Evolutionary conservation across 1,140 invertebrate species (phyloP), one percentile per base, ranked within the genome.

Genomic region (Drosophila leontia): DNA sequence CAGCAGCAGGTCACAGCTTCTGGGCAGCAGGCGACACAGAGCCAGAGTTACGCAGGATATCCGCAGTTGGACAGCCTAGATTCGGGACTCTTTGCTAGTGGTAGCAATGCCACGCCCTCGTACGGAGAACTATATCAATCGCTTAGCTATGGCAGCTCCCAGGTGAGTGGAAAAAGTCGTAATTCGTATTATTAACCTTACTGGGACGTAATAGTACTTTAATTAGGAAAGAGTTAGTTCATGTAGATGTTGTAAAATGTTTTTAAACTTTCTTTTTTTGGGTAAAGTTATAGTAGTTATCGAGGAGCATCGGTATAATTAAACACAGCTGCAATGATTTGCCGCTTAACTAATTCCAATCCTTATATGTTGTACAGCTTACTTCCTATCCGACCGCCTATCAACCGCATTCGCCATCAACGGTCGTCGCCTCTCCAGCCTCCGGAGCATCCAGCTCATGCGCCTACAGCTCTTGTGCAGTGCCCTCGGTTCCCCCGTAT

Each of bases 81-180:
- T 26, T 72, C 86, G 9, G 78, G 75, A 15, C 65, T 92, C 8
- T 92, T 87, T 75, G 55, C 76, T 15, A 88, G 70, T 35, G 71
- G 82, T 0, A 77, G 60, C 55, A 88, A 77, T 69, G 83, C 77
- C 41, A 78, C 91, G 39, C 86, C 91, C 57, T 91, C 87, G 37
- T 92, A 92, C 53, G 91, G 91, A 50, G 91, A 92, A 53, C 75
- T 92, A 23, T 88, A 91, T 68, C 81, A 74, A 42, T 79, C 69
- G 26, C 56, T 90, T 12, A 68, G 86, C 68, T 90, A 80, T 61
- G 79, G 82, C 57, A 77, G 69, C 53, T 26, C 75, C 17, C 85
- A 90, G 85, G 85, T 90, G 19, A 76, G 85, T 47, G 53, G 9
- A 26, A 6, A 7, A 4, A 11, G n/a, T 19, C 6, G 6, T 17